Conservation (phyloP, 2,888 invertebrate genomes). For the Amaurobius ferox region DNA sequence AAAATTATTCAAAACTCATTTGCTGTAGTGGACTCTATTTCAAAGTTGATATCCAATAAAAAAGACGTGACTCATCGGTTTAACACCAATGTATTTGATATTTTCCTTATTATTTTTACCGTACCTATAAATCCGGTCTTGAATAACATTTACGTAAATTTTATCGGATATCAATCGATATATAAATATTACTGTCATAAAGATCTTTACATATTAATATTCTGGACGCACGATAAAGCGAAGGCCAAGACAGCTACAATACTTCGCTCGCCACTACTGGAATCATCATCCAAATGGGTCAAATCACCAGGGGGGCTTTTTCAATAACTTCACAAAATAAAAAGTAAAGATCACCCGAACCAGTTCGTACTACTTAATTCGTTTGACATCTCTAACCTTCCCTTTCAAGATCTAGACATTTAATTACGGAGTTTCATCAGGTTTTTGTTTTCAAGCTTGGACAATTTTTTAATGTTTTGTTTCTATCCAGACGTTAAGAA, state of each 20-base stretch:
- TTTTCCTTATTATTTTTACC: no score
- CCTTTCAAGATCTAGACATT: slow-evolving; percentile 35
- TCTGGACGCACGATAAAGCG: neutral
- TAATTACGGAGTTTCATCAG: slow-evolving; percentile 48
- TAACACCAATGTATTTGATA: no score
- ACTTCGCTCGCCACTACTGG: neutral
- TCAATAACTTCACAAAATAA: neutral
- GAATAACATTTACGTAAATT: no score
- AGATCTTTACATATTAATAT: no score
- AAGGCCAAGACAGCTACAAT: neutral
- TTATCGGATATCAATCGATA: no score
- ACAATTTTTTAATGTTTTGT: neutral
- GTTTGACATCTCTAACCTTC: slow-evolving; percentile 24
- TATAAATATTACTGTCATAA: no score
- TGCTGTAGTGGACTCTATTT: no score
- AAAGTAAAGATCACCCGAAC: neutral
- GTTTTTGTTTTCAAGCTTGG: neutral
- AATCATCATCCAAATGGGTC: slow-evolving; percentile 39
- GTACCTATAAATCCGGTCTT: no score
- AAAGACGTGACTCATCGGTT: no score
- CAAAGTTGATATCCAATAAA: no score
- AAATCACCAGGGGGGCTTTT: slow-evolving; percentile 16
- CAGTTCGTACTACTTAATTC: slow-evolving; percentile 1
- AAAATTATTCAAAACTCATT: no score
- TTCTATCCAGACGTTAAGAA: neutral